phyloP scores from a whole-genome alignment of 2,797 vertebrate species.

The Enteromius afrohamiltoni region DNA sequence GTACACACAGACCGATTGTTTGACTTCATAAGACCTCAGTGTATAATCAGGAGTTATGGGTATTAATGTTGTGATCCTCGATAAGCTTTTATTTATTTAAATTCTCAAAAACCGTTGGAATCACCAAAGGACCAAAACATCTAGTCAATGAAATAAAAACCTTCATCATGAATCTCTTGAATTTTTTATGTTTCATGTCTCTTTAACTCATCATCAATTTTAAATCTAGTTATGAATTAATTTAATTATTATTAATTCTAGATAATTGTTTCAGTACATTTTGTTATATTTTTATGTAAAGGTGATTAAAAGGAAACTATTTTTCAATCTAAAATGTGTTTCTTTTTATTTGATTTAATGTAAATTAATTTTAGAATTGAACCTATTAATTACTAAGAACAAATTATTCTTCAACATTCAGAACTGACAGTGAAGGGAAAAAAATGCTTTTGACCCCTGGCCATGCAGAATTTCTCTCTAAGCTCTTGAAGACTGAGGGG shows the following conservation, averaged over 20 bases:
- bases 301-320: not conserved
- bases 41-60: not conserved
- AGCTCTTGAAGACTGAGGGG: conserved; percentile 13
- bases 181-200: not conserved
- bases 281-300: not conserved
- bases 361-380: not conserved
- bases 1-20: not conserved
- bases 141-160: not conserved
- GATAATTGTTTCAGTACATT: not conserved
- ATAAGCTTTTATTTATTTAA: not conserved
- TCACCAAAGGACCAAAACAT: not conserved
- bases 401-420: not conserved
- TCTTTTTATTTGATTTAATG: not conserved
- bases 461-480: conserved; percentile 44
- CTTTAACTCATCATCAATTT: not conserved
- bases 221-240: too few species aligned
- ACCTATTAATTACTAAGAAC: not conserved
- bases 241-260: not conserved
- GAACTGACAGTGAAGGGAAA: not conserved
- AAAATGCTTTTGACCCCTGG: conserved; percentile 41
- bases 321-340: not conserved
- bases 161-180: not conserved
- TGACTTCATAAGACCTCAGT: not conserved
- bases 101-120: not conserved
- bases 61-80: not conserved